Evolutionary conservation across 1,140 invertebrate species (phyloP).

Genomic region (Calosoma granatense): DNA sequence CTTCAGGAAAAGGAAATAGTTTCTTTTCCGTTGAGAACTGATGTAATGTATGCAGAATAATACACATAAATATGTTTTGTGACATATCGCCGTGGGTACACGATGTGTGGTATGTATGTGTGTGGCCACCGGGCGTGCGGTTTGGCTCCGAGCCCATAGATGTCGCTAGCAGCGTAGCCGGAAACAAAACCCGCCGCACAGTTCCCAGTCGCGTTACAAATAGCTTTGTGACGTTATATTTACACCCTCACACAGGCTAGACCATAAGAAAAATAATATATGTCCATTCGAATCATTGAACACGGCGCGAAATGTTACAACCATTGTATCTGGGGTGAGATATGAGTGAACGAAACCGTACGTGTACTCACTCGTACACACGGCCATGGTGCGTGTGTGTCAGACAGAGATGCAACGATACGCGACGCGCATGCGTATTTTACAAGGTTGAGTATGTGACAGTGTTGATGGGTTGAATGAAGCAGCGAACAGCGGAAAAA

Average conservation of each 20-base stretch:
- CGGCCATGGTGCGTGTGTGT: too few relatives aligned
- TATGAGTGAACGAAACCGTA: background rate
- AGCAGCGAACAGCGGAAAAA: too few relatives aligned
- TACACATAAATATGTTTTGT: slow-evolving; percentile 6
- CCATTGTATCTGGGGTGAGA: slow-evolving; percentile 3
- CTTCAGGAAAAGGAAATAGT: background rate
- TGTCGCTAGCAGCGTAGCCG: background rate
- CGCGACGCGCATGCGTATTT: background rate
- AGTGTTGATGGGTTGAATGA: background rate
- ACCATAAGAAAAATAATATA: slow-evolving; percentile 35
- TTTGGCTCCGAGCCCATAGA: background rate
- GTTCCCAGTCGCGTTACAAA: slow-evolving; percentile 26
- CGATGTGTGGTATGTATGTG: background rate
- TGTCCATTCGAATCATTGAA: slow-evolving; percentile 37
- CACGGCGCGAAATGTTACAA: slow-evolving; percentile 19
- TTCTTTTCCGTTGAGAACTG: background rate
- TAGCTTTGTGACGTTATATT: slow-evolving; percentile 38
- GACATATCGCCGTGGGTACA: background rate
- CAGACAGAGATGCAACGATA: background rate
- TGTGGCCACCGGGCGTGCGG: background rate
- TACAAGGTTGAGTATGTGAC: background rate
- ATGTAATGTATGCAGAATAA: slow-evolving; percentile 6
- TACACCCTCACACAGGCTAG: slow-evolving; percentile 28
- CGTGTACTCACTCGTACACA: too few relatives aligned
- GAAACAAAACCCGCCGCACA: background rate